Evolutionary conservation across 2,888 invertebrate species (phyloP), one percentile per base, ranked within the genome.

Genomic region (Conus canariensis): DNA sequence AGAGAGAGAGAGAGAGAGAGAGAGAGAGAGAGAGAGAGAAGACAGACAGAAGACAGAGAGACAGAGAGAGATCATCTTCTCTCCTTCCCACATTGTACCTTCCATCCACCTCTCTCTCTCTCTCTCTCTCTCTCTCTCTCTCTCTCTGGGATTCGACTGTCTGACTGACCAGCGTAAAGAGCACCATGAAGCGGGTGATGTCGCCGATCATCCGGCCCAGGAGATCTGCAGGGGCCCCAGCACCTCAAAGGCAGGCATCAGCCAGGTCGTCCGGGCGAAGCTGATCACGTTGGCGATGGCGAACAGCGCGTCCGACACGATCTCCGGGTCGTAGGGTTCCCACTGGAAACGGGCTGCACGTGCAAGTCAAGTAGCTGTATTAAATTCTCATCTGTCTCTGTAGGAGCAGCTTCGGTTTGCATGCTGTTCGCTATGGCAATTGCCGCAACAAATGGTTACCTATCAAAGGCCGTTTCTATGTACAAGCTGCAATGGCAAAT

Each of bases 221-320:
- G 96, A 96, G 90, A 96, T 96, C 92, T 96, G 96, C 74, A 96
- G 93, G 9, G 96, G 96, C 56, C 96, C 96, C 77, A 96, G 94
- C 67, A 96, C 96, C 93, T 96, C 96, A 91, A 96, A 96, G 60
- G 96, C 96, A 19, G 96, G 96, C 96, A 96, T 96, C 92, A 96
- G 95, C 94, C 96, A 96, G 91, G 96, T 96, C 19, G 96, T 96
- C 56, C 96, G 93, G 60, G 96, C 96, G 92, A 96, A 96, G 92
- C 96, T 96, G 92, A 96, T 94, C 90, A 96, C 96, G 93, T 96
- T 96, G 87, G 96, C 96, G 88, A 96, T 95, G 88, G 96, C 96
- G 93, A 96, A 96, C 90, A 96, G 92, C 8, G 96, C 96, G 92
- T 96, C 96, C 0, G 96, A 96, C 60, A 96, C 95, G n/a, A 96